Evolutionary conservation across 2,113 vertebrate species (phyloP).

Genomic region (Cinclus cinclus): DNA sequence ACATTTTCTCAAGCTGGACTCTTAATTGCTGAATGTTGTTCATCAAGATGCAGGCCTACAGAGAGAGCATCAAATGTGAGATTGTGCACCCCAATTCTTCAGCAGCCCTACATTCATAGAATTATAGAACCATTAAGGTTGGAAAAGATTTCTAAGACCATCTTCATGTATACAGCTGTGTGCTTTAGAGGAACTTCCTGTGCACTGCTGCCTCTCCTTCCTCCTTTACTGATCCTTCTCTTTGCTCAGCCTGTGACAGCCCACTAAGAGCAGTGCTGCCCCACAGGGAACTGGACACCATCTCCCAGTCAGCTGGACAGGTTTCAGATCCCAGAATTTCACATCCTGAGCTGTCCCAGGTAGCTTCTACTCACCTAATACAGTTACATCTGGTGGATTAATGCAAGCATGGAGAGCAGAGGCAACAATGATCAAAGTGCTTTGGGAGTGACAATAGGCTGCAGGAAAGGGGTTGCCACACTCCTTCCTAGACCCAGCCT

Average conservation of each 20-base stretch:
- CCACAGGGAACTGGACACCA: neutral
- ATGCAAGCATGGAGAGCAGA: neutral
- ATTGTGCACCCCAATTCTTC: too few species aligned
- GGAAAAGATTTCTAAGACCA: neutral
- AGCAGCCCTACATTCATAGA: neutral
- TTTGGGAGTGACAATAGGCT: neutral
- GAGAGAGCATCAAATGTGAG: neutral
- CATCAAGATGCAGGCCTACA: constrained; percentile 92
- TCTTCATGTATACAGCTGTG: neutral
- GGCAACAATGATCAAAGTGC: neutral
- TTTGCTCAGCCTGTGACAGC: neutral
- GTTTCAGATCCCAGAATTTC: neutral
- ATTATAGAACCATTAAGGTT: too few species aligned
- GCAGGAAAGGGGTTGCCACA: neutral
- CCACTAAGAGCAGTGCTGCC: neutral
- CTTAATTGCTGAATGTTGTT: constrained; percentile 97
- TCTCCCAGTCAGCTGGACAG: neutral
- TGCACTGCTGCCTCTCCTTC: neutral
- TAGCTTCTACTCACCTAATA: neutral
- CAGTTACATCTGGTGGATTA: neutral
- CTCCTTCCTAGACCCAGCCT: neutral
- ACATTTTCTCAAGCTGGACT: constrained; percentile 98
- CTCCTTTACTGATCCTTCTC: neutral
- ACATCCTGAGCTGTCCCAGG: neutral
- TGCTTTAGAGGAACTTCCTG: neutral